Conservation (phyloP, 2,797 vertebrate genomes). For the Nannoperca australis region DNA sequence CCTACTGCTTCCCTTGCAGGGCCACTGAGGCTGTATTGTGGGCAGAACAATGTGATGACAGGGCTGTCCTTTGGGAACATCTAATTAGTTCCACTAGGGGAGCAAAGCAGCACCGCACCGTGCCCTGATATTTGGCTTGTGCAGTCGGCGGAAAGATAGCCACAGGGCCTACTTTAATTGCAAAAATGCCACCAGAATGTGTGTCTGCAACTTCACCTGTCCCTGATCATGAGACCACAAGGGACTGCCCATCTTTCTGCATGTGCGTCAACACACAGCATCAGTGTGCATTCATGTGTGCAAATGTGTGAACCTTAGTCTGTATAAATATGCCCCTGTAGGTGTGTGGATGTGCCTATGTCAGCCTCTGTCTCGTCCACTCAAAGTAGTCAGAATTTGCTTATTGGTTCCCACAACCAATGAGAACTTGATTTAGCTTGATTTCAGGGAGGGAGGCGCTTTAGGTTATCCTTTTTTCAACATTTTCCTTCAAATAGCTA, state of each 20-base stretch:
- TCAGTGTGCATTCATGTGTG: constrained; percentile 50
- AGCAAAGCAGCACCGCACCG: constrained; percentile 75
- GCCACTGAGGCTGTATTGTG: constrained; percentile 73
- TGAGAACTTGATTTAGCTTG: constrained; percentile 29
- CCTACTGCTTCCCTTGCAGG: constrained; percentile 58
- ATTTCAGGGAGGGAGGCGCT: constrained; percentile 2
- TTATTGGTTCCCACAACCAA: constrained; percentile 48
- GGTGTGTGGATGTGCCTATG: constrained; percentile 26
- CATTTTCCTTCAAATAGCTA: background rate
- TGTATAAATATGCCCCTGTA: constrained; percentile 49
- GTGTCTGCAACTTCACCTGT: constrained; percentile 77
- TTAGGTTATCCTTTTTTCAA: background rate
- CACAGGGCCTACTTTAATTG: constrained; percentile 84
- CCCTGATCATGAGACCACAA: constrained; percentile 72
- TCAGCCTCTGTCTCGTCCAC: constrained; percentile 32
- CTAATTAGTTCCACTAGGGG: constrained; percentile 87
- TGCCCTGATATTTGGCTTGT: constrained; percentile 86
- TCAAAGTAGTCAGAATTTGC: constrained; percentile 46
- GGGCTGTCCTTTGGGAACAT: constrained; percentile 83
- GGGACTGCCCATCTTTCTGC: constrained; percentile 50
- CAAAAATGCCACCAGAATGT: constrained; percentile 81
- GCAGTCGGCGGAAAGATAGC: constrained; percentile 85
- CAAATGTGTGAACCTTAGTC: constrained; percentile 48
- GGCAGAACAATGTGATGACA: constrained; percentile 83
- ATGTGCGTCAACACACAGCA: constrained; percentile 31